Base-by-base conservation (phyloP, 2,113 vertebrate species). In the Boleophthalmus pectinirostris region DNA sequence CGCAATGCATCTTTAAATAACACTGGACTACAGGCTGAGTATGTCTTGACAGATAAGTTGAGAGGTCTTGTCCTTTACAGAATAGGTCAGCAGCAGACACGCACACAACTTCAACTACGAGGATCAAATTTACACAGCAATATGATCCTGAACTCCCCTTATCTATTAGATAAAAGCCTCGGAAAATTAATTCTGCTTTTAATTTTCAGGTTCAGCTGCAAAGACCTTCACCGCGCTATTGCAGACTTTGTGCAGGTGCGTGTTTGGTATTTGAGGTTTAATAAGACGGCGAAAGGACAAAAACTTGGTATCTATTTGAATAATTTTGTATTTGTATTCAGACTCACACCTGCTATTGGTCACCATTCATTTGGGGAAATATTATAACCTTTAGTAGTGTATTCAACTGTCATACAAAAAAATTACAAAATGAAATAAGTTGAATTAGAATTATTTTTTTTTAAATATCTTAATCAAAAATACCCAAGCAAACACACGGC, bases 21-120 rank as follows among this genome's bases (percentile, higher is more conserved):
- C 33, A 66, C 16, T 15, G 43, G 45, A 13, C 13, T 23, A 4
- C 2, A 29, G 29, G 29, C 29, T 11, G 20, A n/a, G 33, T 35
- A 18, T 49, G 25, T 16, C 8, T 68, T 60, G 5, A 11, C 53
- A 65, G 57, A 13, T 68, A 33, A 25, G 5, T 15, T 79, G 66
- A 71, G 7, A 71, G 65, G 72, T 70, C 74, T 68, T 43, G 54
- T 64, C 38, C 10, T 63, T 71, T 66, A 65, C 21, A 74, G 65
- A 68, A 68, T 68, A 72, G 57, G 51, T 73, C 72, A 66, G 61
- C 74, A 47, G 63, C 29, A 71, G 35, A 68, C 54, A 68, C 43
- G 61, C 61, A 83, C 74, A 73, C 68, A 66, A 23, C 72, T 73
- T 73, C 82, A 25, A 57, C 61, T 70, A 18, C 5, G 21, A 56